Base-by-base conservation (phyloP, 2,113 vertebrate species). In the Lasiurus cinereus region DNA sequence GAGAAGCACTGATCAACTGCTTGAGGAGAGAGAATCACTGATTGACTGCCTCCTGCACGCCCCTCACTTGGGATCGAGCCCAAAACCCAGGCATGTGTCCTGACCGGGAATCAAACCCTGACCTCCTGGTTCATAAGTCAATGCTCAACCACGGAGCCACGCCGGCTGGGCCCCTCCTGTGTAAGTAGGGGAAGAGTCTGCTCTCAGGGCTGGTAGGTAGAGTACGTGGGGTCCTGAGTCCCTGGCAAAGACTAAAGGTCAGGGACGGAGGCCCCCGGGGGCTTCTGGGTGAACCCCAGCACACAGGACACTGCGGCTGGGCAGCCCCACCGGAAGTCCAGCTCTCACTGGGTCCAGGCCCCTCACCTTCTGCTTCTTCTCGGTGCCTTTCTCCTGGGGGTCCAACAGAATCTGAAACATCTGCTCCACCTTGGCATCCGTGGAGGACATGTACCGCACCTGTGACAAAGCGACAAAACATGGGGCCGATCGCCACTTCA, bases 331-430 rank as follows among this genome's bases (percentile, higher is more conserved):
- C 3, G 9, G 46, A 36, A 33, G 46, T 14, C 50, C 72, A 1
- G 21, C 33, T 39, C 33, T 62, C 21, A 5, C 29, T 50, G 43
- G 1, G n/a, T 8, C 46, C 13, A 27, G 22, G 90, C 29, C 39
- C 73, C 79, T 67, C 97, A 99, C 99, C 98, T 99, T 99, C 89
- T 99, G 99, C 94, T 98, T 98, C 94, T 99, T 99, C 97, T 99
- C 99, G 0, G 94, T 97, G 62, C 99, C 98, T n/a, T 99, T 98
- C 80, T 99, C 98, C 72, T 99, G 98, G 0, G 98, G 94, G 94
- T 99, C 99, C 95, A 99, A 39, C 15, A 99, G 98, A 90, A 99
- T 98, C 83, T 98, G 98, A 93, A 99, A 99, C 99, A 99, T 99
- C 97, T 99, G 99, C 69, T 99, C 99, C 62, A 99, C 99, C 59